A percentile compares a stretch with the other conserved stretches of the same genome.
phyloP scores from a whole-genome alignment of 2,797 vertebrate genomes.

The Petrocephalus sullivani region DNA sequence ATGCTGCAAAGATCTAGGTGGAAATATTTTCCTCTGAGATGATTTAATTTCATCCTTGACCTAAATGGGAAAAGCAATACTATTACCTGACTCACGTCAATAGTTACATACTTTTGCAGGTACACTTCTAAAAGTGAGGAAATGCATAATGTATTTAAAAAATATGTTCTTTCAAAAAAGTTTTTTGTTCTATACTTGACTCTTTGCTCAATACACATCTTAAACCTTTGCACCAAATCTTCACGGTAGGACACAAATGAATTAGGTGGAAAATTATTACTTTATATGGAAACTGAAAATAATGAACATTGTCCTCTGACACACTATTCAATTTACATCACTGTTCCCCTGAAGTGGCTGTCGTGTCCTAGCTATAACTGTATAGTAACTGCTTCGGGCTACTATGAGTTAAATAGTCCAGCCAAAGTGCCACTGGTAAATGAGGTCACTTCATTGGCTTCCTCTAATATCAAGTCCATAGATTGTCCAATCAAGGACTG shows the following conservation, averaged over 20 bases:
- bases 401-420: background rate
- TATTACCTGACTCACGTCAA: background rate
- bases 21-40: background rate
- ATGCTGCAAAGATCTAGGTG: background rate
- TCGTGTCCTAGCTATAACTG: background rate
- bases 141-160: background rate
- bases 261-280: background rate
- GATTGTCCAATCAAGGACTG: slow-evolving; percentile 16
- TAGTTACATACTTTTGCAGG: background rate
- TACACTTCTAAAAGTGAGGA: background rate
- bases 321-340: background rate
- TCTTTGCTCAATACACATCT: background rate
- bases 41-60: background rate
- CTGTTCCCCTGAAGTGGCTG: background rate
- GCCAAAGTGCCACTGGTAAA: background rate
- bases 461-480: background rate
- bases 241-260: background rate
- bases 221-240: background rate
- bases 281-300: background rate
- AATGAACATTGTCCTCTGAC: background rate
- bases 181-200: background rate
- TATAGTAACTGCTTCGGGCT: background rate
- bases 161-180: background rate
- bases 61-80: background rate
- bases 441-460: background rate